A percentile compares a stretch with the other conserved stretches of the same genome.
Evolutionary conservation across 2,797 vertebrate species (phyloP).

Genomic region (Onychomys leucogaster): DNA sequence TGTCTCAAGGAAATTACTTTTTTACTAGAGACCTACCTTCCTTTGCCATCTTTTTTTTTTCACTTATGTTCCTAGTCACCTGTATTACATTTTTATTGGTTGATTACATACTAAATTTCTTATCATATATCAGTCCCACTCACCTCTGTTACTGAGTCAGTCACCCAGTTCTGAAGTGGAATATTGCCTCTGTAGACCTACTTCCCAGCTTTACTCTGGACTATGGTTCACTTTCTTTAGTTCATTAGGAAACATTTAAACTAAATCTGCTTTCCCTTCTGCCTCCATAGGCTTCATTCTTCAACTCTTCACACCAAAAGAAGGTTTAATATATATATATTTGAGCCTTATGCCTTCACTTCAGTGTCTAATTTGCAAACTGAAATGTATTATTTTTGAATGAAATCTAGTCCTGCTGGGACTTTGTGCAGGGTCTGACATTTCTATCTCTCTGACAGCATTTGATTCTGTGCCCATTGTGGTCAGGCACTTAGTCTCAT

Average conservation of each 20-base stretch:
- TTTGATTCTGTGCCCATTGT: not conserved
- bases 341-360: not conserved
- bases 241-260: not conserved
- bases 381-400: not conserved
- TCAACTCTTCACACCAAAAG: not conserved
- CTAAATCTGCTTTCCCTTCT: not conserved
- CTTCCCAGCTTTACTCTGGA: not conserved
- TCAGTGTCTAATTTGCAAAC: not conserved
- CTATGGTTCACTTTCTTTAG: not conserved
- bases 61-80: not conserved
- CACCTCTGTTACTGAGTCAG: not conserved
- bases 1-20: not conserved
- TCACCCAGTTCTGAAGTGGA: not conserved
- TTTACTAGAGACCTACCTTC: not conserved
- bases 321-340: no score
- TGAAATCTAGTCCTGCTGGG: not conserved
- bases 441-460: not conserved
- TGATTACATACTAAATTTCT: not conserved
- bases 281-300: not conserved
- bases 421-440: not conserved
- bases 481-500: not conserved
- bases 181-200: no score
- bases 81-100: not conserved
- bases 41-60: not conserved
- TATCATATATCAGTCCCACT: no score